Percentiles rank a stretch among this genome's conserved stretches.
Conservation (phyloP, 2,888 invertebrate genomes). For the Cactoblastis cactorum region DNA sequence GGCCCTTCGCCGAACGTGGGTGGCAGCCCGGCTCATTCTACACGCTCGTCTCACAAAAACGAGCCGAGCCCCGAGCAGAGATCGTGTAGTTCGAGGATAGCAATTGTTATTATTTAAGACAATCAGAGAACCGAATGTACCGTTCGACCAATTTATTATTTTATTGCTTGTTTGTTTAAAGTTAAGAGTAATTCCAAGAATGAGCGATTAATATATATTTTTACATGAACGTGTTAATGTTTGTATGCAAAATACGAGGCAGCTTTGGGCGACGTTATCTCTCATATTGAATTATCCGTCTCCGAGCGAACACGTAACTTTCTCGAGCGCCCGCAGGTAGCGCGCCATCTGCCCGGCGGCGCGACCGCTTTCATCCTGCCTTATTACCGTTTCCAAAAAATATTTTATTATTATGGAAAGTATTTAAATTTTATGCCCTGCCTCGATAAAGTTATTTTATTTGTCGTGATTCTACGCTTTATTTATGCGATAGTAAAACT, state of each 20-base stretch:
- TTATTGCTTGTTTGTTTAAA: slow-evolving; percentile 21
- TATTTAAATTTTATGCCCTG: slow-evolving; percentile 65
- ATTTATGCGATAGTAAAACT: slow-evolving; percentile 71
- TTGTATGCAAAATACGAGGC: slow-evolving; percentile 43
- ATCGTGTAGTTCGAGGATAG: slow-evolving; percentile 20
- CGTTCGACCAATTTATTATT: slow-evolving; percentile 18
- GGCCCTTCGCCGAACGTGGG: slow-evolving; percentile 68
- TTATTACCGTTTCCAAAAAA: slow-evolving; percentile 71
- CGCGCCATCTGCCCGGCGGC: slow-evolving; percentile 67
- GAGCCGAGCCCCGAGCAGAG: slow-evolving; percentile 42
- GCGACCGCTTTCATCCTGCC: slow-evolving; percentile 71
- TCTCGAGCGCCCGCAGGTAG: slow-evolving; percentile 62
- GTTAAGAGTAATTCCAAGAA: slow-evolving; percentile 17
- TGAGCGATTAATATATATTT: slow-evolving; percentile 16
- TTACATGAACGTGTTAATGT: slow-evolving; percentile 32
- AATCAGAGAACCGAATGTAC: slow-evolving; percentile 24
- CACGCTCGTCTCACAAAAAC: slow-evolving; percentile 53
- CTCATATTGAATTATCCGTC: slow-evolving; percentile 28
- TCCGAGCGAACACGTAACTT: slow-evolving; percentile 40
- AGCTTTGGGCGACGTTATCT: slow-evolving; percentile 43
- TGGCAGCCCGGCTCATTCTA: slow-evolving; percentile 41
- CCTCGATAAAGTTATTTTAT: slow-evolving; percentile 69
- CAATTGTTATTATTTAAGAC: slow-evolving; percentile 21
- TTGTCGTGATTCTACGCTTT: slow-evolving; percentile 61
- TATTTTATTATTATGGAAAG: slow-evolving; percentile 73